Percentiles rank a stretch among this genome's conserved stretches.
Evolutionary conservation across 1,140 invertebrate species (phyloP).

Genomic region (Eurosta solidaginis): DNA sequence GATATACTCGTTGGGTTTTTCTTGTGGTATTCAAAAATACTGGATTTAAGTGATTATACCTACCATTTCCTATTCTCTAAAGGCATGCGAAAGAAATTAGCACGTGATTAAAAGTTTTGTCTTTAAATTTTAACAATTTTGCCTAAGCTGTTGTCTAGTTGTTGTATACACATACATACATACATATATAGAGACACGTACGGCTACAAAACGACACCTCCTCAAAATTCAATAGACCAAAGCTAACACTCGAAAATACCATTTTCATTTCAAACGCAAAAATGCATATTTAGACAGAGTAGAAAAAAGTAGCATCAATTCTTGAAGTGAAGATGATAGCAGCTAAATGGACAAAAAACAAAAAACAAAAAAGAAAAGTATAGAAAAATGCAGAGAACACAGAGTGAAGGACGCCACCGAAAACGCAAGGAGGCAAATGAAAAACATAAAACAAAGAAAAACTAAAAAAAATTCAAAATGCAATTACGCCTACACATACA

Average conservation of each 20-base stretch:
- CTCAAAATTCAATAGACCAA: slow-evolving; percentile 4
- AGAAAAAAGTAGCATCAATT: background rate
- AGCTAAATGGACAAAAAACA: background rate
- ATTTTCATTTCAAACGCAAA: slow-evolving; percentile 21
- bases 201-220: background rate
- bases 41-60: too few relatives aligned
- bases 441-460: background rate
- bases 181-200: too few relatives aligned
- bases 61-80: too few relatives aligned
- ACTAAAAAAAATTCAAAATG: background rate
- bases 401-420: background rate
- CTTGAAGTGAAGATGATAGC: too few relatives aligned
- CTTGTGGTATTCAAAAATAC: too few relatives aligned
- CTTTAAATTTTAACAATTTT: too few relatives aligned
- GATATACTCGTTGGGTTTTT: too few relatives aligned
- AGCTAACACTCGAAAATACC: background rate
- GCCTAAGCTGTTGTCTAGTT: too few relatives aligned
- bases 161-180: too few relatives aligned
- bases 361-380: background rate
- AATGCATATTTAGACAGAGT: background rate
- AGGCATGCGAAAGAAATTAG: too few relatives aligned
- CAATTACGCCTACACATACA: background rate
- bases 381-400: background rate
- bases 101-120: too few relatives aligned
- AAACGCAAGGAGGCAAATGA: background rate